Evolutionary conservation across 2,113 vertebrate genomes (phyloP), one percentile per base, ranked within the genome.

Genomic region (rabbit (Oryctolagus cuniculus)): DNA sequence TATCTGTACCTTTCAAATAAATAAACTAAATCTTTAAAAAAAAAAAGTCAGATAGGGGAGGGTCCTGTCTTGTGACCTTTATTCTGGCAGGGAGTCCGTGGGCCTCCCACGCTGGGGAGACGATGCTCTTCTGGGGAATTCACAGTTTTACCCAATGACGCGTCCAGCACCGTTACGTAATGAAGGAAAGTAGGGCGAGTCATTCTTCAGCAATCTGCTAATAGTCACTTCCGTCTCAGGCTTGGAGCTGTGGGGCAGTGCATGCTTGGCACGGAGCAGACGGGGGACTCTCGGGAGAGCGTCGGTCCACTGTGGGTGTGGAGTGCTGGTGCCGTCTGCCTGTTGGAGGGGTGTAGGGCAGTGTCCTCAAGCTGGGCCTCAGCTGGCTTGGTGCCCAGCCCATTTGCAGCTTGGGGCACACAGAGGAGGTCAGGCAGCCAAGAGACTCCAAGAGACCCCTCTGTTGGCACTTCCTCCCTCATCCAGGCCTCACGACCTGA

Each of bases 81-180:
- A 91, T 98, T 98, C 98, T 98, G 96, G 94, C 95, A 69, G 96
- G 97, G 96, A 98, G 97, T 97, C 98, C 96, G 96, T 87, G 97
- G 97, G 88, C 92, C 96, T 89, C 0, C 9, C 95, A 82, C 55
- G 98, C 83, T 92, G 84, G 29, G 85, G 95, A 95, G 58, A 96
- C 67, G 95, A 95, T 94, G 87, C 94, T 97, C 97, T 97, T 96
- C 11, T 0, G 44, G 96, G 95, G 96, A 97, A 91, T 97, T 93
- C 49, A n/a, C 84, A 95, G 94, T 95, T 96, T 92, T 79, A 86
- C 75, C 96, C 96, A 86, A 94, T 64, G 92, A 96, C 78, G 92
- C 97, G 94, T 81, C 63, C 93, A 89, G 89, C 69, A 1, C 70
- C 53, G 86, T 93, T 90, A 70, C 61, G 38, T 55, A 94, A 94